phyloP scores from a whole-genome alignment of 2,113 vertebrate genomes.

The Neogobius melanostomus region DNA sequence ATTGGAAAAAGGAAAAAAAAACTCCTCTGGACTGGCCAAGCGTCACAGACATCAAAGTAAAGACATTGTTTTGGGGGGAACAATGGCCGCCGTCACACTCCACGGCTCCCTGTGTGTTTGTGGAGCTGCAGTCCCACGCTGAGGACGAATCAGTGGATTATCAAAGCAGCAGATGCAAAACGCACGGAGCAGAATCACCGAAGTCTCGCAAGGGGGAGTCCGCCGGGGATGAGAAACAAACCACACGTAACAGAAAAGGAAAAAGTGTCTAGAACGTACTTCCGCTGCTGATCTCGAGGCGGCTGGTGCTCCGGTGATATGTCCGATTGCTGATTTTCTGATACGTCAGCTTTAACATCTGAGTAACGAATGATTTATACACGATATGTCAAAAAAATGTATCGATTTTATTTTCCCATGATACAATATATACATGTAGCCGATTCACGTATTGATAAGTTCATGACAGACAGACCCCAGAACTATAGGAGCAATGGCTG shows the following conservation, averaged over 20 bases:
- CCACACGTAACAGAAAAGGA: conserved; percentile 53
- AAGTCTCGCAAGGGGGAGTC: conserved; percentile 56
- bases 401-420: too few species aligned
- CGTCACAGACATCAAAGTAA: conserved; percentile 88
- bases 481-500: too few species aligned
- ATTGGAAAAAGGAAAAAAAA: conserved; percentile 55
- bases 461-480: too few species aligned
- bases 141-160: conserved; percentile 79
- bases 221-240: conserved; percentile 42
- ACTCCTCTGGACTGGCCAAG: conserved; percentile 65
- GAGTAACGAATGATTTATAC: too few species aligned
- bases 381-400: too few species aligned
- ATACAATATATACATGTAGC: too few species aligned
- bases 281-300: neutral
- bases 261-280: conserved; percentile 27
- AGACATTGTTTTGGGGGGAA: conserved; percentile 89
- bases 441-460: too few species aligned
- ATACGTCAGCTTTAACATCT: too few species aligned
- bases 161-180: conserved; percentile 73
- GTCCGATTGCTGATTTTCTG: too few species aligned
- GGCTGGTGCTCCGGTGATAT: too few species aligned
- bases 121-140: conserved; percentile 77
- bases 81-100: conserved; percentile 89
- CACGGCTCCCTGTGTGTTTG: conserved; percentile 82
- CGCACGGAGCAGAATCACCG: conserved; percentile 61